phyloP scores from a whole-genome alignment of 2,113 vertebrate genomes.

The Rallus limicola region DNA sequence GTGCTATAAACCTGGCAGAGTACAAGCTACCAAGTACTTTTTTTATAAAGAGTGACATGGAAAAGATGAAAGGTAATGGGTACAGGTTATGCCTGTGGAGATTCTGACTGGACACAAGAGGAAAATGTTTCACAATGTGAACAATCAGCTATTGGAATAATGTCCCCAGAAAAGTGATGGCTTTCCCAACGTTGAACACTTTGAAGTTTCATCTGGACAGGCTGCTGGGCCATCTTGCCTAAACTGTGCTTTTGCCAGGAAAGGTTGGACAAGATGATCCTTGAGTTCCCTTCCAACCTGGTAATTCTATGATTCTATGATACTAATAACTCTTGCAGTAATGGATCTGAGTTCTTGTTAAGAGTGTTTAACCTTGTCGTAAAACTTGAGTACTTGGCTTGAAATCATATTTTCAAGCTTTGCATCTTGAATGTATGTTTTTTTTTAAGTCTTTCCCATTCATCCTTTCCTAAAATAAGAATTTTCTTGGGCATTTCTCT shows the following conservation, averaged over 20 bases:
- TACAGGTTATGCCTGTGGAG: no score
- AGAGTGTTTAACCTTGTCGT: not conserved
- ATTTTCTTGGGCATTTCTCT: not conserved
- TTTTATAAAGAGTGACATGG: not conserved
- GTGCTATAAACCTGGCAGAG: not conserved
- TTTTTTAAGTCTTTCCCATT: not conserved
- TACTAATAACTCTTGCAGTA: not conserved
- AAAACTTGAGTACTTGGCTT: not conserved
- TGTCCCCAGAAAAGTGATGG: no score
- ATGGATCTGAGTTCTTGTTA: not conserved
- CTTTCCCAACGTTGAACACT: not conserved
- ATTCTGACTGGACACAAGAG: no score
- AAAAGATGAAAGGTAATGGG: not conserved
- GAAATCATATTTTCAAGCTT: not conserved
- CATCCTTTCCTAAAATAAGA: not conserved
- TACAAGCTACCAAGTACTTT: not conserved
- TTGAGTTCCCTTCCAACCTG: not conserved
- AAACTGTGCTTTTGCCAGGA: not conserved
- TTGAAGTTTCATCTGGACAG: not conserved
- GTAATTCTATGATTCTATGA: not conserved
- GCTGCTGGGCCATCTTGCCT: not conserved
- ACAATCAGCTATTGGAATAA: no score
- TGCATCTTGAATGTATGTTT: not conserved
- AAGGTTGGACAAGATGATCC: not conserved
- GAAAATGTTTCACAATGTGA: no score